Base-by-base conservation (phyloP, 2,113 vertebrate species). In the Edolisoma coerulescens region DNA sequence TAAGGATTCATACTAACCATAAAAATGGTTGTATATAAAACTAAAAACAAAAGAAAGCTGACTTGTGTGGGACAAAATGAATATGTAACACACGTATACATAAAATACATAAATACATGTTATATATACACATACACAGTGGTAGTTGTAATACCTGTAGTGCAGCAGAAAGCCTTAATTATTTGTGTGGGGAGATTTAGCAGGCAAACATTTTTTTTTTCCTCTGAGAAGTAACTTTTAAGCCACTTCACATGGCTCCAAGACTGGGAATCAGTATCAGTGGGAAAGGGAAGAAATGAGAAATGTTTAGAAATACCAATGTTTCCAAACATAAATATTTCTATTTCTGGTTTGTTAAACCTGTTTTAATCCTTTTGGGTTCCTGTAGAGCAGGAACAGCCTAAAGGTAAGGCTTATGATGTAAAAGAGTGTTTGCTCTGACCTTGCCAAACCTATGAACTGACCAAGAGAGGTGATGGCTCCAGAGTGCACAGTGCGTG, bases 311-410 rank as follows among this genome's bases (percentile, higher is more conserved):
- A 86, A 94, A 93, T 92, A 39, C 69, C 44, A 41, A 1, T 64
- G 65, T 71, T 92, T 96, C 81, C 32, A 93, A 94, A 96, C 49
- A 91, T 73, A 96, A 96, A 92, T 92, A 88, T 96, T 96, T 97
- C 57, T 57, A 70, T 92, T 94, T 93, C 92, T 93, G 50, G 21
- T 83, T 96, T 86, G 85, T 87, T 91, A 88, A 82, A 93, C 87
- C 79, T 93, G 54, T 82, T 96, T 77, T 94, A 93, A 82, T 93
- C 42, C 63, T 75, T 94, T 77, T 42, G 49, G 47, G 61, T 77
- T 96, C 61, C 87, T 61, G 54, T 42, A 88, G 91, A 86, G 74
- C 81, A 76, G 56, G 91, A 97, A 91, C 33, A 90, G 70, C 81
- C 90, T 81, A 59, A 92, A 96, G 92, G 75, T 95, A 68, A 77